These are phyloP conservation scores for Astyanax mexicanus DNA, from an alignment of 2,797 vertebrate species.

Conservation along the genomic window DNA sequence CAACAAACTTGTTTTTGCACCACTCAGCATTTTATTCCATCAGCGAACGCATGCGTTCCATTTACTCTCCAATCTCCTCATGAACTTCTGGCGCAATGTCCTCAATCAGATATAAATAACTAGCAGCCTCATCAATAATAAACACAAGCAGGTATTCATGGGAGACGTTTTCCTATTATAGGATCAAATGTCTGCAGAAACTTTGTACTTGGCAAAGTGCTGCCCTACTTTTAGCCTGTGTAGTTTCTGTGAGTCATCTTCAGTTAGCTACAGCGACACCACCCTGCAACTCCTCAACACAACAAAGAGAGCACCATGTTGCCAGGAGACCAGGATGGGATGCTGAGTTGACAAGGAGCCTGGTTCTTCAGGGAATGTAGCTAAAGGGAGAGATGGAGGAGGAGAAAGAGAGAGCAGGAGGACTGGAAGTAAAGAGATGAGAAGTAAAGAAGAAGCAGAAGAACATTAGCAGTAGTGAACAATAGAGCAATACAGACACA, in stretches of 20 bases:
- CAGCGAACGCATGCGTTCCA: conserved; percentile 8
- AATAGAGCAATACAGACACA: neutral
- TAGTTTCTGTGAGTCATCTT: conserved; percentile 39
- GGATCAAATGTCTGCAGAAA: conserved; percentile 26
- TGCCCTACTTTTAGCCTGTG: conserved; percentile 46
- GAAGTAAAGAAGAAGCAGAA: neutral
- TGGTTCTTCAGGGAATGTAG: neutral
- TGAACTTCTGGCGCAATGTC: neutral
- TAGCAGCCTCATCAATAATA: conserved; percentile 52
- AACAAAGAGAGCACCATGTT: conserved; percentile 20
- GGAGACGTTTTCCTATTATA: conserved; percentile 33
- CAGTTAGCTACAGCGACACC: conserved; percentile 21
- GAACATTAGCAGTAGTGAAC: conserved; percentile 1
- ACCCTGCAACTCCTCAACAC: conserved; percentile 34
- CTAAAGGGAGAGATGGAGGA: conserved; percentile 14
- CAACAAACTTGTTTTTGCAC: conserved; percentile 19
- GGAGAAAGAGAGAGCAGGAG: conserved; percentile 16
- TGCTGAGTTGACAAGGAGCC: neutral
- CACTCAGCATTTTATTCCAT: conserved; percentile 28
- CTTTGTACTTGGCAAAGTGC: conserved; percentile 19
- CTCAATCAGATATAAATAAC: conserved; percentile 35
- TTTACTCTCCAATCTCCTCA: neutral
- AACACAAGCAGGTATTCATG: conserved; percentile 29
- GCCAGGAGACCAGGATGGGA: conserved; percentile 2
- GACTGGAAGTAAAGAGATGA: neutral